Percentiles rank a stretch among this genome's conserved stretches.
phyloP scores from a whole-genome alignment of 2,113 vertebrate species.

The Festucalex cinctus region DNA sequence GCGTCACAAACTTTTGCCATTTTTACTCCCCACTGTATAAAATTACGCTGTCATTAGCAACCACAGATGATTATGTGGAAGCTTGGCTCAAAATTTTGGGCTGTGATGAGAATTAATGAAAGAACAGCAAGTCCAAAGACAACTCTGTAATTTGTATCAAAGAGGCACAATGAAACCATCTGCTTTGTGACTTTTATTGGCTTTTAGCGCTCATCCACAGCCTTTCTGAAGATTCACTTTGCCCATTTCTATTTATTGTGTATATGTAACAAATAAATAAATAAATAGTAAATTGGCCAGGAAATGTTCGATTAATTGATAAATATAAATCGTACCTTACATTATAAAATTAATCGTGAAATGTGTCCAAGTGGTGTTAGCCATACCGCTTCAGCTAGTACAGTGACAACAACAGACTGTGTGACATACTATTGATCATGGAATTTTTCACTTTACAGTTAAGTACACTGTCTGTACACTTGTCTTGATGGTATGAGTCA shows the following conservation, averaged over 20 bases:
- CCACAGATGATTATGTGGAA: conserved; percentile 26
- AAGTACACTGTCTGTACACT: too few relatives aligned
- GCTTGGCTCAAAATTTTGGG: conserved; percentile 39
- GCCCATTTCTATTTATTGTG: neutral
- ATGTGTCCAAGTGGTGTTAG: neutral
- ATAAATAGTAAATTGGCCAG: neutral
- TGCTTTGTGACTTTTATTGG: conserved; percentile 37
- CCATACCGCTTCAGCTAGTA: neutral
- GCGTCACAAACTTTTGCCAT: conserved; percentile 14
- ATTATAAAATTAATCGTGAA: neutral
- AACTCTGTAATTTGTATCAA: conserved; percentile 45
- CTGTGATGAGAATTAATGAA: conserved; percentile 39
- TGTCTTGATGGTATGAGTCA: too few relatives aligned
- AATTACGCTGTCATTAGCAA: conserved; percentile 49
- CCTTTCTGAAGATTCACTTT: neutral
- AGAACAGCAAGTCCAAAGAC: conserved; percentile 33
- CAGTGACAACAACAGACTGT: neutral
- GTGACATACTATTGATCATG: too few relatives aligned
- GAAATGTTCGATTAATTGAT: neutral
- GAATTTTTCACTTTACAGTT: too few relatives aligned
- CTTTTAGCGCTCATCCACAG: conserved; percentile 17
- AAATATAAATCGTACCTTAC: neutral
- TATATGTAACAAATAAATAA: neutral
- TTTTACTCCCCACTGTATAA: conserved; percentile 25
- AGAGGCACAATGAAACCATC: conserved; percentile 35